These are phyloP conservation scores for Dryoscopus gambensis DNA, from an alignment of 2,113 vertebrate species.

Conservation along the genomic window DNA sequence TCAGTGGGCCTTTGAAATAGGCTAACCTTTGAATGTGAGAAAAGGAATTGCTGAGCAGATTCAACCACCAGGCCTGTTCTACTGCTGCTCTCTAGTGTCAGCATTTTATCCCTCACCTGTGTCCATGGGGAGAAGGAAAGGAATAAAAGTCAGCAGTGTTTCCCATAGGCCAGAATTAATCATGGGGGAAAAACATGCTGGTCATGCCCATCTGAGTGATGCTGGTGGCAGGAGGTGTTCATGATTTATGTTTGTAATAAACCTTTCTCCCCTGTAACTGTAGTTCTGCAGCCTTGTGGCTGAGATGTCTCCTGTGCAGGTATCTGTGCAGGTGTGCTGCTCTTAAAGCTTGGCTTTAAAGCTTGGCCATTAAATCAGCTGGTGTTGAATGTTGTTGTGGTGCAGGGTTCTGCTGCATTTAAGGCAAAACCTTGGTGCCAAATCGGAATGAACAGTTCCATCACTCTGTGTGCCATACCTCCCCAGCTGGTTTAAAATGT, in stretches of 20 bases:
- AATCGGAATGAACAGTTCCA: not conserved
- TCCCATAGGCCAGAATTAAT: not conserved
- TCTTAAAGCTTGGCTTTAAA: not conserved
- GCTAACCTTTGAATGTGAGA: not conserved
- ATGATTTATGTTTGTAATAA: not conserved
- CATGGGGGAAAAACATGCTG: not conserved
- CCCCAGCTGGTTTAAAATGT: not conserved
- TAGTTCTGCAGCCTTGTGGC: not conserved
- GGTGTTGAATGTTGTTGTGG: no score
- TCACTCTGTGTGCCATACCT: not conserved
- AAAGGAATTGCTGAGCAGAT: not conserved
- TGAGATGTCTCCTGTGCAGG: not conserved
- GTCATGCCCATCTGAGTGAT: not conserved
- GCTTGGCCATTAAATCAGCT: not conserved
- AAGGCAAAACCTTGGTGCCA: not conserved
- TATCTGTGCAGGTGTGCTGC: not conserved
- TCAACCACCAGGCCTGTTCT: not conserved
- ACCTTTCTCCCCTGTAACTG: not conserved
- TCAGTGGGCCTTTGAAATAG: not conserved
- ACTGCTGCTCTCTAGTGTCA: not conserved
- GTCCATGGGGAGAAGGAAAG: not conserved
- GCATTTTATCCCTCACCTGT: not conserved
- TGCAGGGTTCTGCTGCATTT: not conserved
- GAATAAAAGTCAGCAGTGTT: not conserved
- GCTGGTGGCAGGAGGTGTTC: not conserved